A percentile compares a stretch with the other conserved stretches of the same genome.
phyloP scores from a whole-genome alignment of 2,888 invertebrate species.

The Lasioglossum malachurum region DNA sequence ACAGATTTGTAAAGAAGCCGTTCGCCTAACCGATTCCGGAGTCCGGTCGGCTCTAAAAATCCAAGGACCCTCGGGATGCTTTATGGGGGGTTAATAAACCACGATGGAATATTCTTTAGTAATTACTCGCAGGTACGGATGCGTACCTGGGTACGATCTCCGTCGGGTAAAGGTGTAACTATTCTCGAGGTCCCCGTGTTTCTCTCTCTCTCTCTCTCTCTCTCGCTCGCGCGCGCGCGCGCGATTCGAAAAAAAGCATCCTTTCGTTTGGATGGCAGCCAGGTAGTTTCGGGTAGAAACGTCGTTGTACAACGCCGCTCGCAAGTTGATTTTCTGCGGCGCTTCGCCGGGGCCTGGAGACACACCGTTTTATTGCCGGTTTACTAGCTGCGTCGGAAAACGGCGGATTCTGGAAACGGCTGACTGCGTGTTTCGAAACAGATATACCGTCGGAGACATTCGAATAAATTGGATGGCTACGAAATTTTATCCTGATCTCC shows the following conservation, averaged over 20 bases:
- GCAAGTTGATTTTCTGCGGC: constrained; percentile 19
- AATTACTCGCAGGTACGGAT: constrained; percentile 44
- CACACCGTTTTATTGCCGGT: not conserved
- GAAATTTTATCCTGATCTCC: constrained; percentile 14
- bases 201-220: not conserved
- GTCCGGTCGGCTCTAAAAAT: constrained; percentile 14
- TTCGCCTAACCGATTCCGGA: not conserved
- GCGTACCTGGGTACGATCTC: constrained; percentile 35
- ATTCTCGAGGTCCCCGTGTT: not conserved
- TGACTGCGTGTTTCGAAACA: not conserved
- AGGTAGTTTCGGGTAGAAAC: constrained; percentile 20
- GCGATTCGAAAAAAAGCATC: constrained; percentile 31
- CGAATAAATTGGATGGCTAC: constrained; percentile 5
- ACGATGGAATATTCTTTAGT: not conserved
- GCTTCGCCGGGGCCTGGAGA: not conserved
- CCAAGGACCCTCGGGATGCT: not conserved
- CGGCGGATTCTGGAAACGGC: not conserved
- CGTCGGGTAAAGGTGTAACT: not conserved
- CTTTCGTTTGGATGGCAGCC: constrained; percentile 33
- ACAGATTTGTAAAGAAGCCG: not conserved
- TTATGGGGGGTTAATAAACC: constrained; percentile 40
- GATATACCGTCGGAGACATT: not conserved
- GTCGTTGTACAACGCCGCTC: not conserved
- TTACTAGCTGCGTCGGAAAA: constrained; percentile 4
- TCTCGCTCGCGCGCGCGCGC: no score